phyloP scores from a whole-genome alignment of 2,797 vertebrate genomes.

The Poecilia velifera region DNA sequence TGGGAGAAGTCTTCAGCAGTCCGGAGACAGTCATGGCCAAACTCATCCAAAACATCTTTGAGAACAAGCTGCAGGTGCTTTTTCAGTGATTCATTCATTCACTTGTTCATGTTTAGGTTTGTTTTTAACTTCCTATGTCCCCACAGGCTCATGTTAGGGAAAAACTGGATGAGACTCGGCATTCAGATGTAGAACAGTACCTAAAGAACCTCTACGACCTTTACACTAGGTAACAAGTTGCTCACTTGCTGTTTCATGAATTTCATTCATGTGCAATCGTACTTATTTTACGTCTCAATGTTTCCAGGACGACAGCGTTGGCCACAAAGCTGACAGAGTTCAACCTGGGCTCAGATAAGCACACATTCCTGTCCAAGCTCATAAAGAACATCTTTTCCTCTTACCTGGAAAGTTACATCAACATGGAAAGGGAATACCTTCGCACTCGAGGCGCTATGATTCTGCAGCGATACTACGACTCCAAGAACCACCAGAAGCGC shows the following conservation, averaged over 20 bases:
- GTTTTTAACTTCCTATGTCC: constrained; percentile 26
- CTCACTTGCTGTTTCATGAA: not conserved
- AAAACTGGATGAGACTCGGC: constrained; percentile 91
- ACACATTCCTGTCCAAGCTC: constrained; percentile 98
- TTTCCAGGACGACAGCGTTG: constrained; percentile 89
- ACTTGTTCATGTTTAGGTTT: not conserved
- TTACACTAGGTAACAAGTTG: constrained; percentile 87
- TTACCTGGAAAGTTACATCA: constrained; percentile 98
- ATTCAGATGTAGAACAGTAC: constrained; percentile 95
- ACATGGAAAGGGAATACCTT: constrained; percentile 95
- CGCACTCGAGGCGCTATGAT: constrained; percentile 93
- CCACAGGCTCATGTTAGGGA: constrained; percentile 90
- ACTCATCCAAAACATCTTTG: constrained; percentile 98
- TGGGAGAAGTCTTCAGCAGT: constrained; percentile 96
- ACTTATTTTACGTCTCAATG: constrained; percentile 14
- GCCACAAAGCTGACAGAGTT: constrained; percentile 96
- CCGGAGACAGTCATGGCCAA: constrained; percentile 98
- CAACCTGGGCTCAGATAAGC: constrained; percentile 99
- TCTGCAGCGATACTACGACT: constrained; percentile 98
- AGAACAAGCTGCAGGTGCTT: constrained; percentile 95
- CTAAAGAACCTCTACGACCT: constrained; percentile 98
- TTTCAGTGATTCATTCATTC: not conserved
- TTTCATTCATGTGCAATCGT: not conserved
- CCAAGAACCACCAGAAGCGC: constrained; percentile 99
- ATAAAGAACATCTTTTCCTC: constrained; percentile 98